Conservation (phyloP, 2,888 invertebrate genomes). For the Lapara coniferarum region DNA sequence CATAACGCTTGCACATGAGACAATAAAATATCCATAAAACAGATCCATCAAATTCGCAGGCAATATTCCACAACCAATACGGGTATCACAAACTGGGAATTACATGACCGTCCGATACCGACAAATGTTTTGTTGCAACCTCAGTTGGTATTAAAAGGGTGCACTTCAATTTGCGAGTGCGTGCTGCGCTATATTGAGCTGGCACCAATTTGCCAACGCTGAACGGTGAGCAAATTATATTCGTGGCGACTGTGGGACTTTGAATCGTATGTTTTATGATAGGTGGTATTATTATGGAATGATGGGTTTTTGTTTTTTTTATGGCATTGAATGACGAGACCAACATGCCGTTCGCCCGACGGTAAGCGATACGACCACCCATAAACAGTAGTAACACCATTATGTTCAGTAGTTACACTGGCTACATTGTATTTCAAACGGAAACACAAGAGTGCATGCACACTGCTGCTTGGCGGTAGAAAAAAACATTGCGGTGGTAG, state of each 20-base stretch:
- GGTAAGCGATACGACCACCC: too few relatives aligned
- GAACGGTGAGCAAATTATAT: constrained; percentile 26
- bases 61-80: neutral
- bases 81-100: neutral
- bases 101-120: constrained; percentile 5
- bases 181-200: constrained; percentile 23
- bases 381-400: too few relatives aligned
- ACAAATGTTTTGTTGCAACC: constrained; percentile 16
- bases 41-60: neutral
- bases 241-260: constrained; percentile 15
- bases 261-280: neutral
- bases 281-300: neutral
- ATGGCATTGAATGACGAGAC: too few relatives aligned
- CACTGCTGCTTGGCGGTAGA: too few relatives aligned
- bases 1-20: too few relatives aligned
- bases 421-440: too few relatives aligned
- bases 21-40: too few relatives aligned
- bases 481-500: too few relatives aligned
- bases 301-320: too few relatives aligned
- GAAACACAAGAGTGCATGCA: too few relatives aligned
- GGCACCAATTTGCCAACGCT: constrained; percentile 27
- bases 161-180: constrained; percentile 28
- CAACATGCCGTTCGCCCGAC: too few relatives aligned
- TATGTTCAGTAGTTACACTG: too few relatives aligned
- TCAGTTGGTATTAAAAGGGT: constrained; percentile 15